These are phyloP conservation scores for Polydrusus tereticollis DNA, from an alignment of 2,888 invertebrate genomes.

Conservation along the genomic window DNA sequence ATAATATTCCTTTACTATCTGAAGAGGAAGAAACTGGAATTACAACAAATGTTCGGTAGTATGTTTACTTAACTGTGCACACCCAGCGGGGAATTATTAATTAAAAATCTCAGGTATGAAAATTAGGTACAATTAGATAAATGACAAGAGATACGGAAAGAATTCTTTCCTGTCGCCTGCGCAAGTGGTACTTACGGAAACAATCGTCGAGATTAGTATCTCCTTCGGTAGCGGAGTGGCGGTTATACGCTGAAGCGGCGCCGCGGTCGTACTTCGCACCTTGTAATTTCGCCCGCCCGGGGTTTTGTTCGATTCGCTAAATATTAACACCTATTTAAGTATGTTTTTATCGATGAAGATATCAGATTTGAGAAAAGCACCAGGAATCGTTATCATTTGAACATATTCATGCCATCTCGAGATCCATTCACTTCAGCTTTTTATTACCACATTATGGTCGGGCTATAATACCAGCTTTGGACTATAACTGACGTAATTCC, in stretches of 20 bases:
- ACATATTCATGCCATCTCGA: no score
- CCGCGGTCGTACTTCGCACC: constrained; percentile 35
- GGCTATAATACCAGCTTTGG: no score
- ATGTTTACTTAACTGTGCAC: not conserved
- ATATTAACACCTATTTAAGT: constrained; percentile 29
- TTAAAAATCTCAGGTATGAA: constrained; percentile 20
- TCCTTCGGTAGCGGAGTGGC: constrained; percentile 37
- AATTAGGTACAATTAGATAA: constrained; percentile 47
- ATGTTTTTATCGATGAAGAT: constrained; percentile 14
- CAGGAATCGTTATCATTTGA: not conserved
- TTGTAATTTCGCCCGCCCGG: constrained; percentile 38
- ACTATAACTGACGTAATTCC: no score
- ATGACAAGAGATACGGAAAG: constrained; percentile 39
- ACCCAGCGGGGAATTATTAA: not conserved
- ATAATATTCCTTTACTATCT: no score
- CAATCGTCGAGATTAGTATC: constrained; percentile 43
- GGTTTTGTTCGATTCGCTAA: constrained; percentile 14
- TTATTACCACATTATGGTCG: no score
- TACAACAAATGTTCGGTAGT: not conserved
- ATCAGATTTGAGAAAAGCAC: constrained; percentile 12
- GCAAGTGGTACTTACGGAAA: constrained; percentile 40
- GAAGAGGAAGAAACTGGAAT: not conserved
- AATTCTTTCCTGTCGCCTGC: constrained; percentile 35
- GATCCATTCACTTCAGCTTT: no score
- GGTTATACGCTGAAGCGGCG: constrained; percentile 16